These are phyloP conservation scores for Suricata suricatta DNA, from an alignment of 2,113 vertebrate genomes.

Conservation along the genomic window DNA sequence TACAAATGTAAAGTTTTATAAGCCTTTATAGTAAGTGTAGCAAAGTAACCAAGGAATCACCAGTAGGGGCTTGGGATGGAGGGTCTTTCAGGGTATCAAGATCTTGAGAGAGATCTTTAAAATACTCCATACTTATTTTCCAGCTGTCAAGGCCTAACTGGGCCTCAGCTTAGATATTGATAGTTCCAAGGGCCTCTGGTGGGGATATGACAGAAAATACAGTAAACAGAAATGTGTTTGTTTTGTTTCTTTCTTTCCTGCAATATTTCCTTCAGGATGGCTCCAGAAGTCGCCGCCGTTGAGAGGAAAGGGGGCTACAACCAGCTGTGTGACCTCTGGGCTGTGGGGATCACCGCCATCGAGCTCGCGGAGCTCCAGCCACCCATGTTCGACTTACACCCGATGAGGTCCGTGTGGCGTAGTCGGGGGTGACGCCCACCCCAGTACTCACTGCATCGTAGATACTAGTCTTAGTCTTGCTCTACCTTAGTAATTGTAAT, in stretches of 20 bases:
- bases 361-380: constrained; percentile 98
- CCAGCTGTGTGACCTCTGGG: constrained; percentile 98
- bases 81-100: neutral
- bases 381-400: constrained; percentile 98
- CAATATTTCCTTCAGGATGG: constrained; percentile 90
- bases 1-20: neutral
- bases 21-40: neutral
- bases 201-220: neutral
- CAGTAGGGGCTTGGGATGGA: neutral
- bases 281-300: constrained; percentile 98
- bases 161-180: neutral
- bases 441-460: neutral
- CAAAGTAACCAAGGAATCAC: neutral
- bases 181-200: neutral
- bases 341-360: constrained; percentile 98
- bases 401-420: constrained; percentile 92
- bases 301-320: constrained; percentile 99
- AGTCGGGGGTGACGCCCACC: neutral
- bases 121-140: neutral
- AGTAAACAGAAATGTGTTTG: neutral
- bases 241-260: neutral
- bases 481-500: neutral
- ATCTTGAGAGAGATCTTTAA: neutral
- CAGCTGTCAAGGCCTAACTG: neutral
- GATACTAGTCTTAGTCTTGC: neutral